Evolutionary conservation across 2,797 vertebrate genomes (phyloP), one percentile per base, ranked within the genome.

Genomic region (Sebastes glaucus): DNA sequence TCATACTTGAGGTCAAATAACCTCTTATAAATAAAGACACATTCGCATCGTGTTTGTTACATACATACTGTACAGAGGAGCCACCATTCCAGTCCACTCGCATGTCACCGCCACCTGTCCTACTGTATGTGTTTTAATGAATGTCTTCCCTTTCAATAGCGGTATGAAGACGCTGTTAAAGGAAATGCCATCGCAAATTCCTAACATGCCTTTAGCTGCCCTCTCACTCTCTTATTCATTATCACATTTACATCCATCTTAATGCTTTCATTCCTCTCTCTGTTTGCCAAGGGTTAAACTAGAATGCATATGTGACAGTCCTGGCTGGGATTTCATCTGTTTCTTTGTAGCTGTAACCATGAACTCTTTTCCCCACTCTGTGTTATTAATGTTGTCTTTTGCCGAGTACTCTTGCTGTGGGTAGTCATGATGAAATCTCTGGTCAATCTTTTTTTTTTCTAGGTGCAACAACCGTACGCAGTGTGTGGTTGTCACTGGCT

Each of bases 381-480:
- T 83, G 86, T 84, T 87, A 72, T 91, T 71, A 88, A 90, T 87
- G 90, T 88, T 91, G 74, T 89, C 87, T 90, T 46, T 83, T 91
- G 77, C 76, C 32, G 81, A 87, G 83, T 89, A 7, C 74, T 80
- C 83, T 86, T 88, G 64, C 81, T 90, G 59, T 87, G 86, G 84
- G 87, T 62, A 92, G 91, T 94, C 91, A 91, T 93, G 92, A 92
- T 94, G 92, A 91, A 93, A 64, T 90, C 92, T 90, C 82, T 91
- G 94, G 89, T 94, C 93, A 88, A 90, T 89, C 89, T 93, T 94
- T 86, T 92, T 87, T 89, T 90, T 85, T 90, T 88, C 74, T 96
- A 99, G 99, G 95, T 99, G 99, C 96, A 99, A 99, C 97, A 99
- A 99, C 95, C 97, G 98, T 96, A 99, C 98, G 79, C 98, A 99